These are phyloP conservation scores for Tachuris rubrigastra DNA, from an alignment of 2,113 vertebrate species.

Conservation along the genomic window DNA sequence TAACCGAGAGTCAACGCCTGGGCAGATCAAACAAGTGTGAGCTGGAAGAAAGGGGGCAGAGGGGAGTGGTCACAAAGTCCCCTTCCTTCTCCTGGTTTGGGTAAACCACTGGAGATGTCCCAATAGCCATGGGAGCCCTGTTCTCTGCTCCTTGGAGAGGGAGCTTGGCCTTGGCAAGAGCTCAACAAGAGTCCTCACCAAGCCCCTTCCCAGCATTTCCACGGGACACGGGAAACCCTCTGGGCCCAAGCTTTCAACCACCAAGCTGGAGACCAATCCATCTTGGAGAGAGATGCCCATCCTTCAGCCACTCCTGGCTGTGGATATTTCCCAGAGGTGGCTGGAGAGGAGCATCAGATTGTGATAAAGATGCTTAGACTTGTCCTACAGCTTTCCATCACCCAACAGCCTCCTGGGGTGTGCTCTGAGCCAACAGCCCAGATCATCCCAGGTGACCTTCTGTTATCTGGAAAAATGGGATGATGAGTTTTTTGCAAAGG, in stretches of 20 bases:
- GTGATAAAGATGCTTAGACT: neutral
- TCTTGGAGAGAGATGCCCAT: neutral
- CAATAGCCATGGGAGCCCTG: neutral
- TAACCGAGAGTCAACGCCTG: neutral
- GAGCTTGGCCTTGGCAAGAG: neutral
- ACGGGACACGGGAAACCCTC: rapidly evolving
- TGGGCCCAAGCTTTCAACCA: neutral
- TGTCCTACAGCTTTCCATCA: neutral
- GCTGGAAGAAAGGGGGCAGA: slow-evolving; percentile 31
- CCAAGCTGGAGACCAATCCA: neutral
- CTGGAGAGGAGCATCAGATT: neutral
- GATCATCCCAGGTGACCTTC: neutral
- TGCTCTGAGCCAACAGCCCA: neutral
- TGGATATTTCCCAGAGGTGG: neutral
- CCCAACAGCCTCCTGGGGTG: neutral
- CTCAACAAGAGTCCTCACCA: neutral
- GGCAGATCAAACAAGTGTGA: slow-evolving; percentile 49
- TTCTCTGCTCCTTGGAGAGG: neutral
- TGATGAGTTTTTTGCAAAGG: neutral
- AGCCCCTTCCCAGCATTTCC: neutral
- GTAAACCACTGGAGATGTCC: neutral
- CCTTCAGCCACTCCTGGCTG: neutral
- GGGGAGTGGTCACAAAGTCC: neutral
- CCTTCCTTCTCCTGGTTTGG: neutral
- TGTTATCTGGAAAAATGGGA: neutral